Percentiles rank a stretch among this genome's conserved stretches.
Evolutionary conservation across 2,113 vertebrate species (phyloP).

Genomic region (Manacus vitellinus): DNA sequence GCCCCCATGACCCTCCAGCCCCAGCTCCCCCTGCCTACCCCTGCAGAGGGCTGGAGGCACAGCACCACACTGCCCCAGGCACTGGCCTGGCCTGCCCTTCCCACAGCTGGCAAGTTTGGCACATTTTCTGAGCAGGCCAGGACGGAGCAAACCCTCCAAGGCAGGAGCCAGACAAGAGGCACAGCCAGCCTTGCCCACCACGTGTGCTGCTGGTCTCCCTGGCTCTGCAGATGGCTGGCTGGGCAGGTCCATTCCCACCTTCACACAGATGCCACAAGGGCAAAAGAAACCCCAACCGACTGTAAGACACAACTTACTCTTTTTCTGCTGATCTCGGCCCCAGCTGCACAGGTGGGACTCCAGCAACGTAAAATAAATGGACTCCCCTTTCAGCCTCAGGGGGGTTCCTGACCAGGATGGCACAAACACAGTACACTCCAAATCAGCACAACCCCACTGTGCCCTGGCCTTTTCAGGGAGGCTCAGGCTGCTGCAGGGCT

Average conservation of each 20-base stretch:
- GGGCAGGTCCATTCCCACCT: background rate
- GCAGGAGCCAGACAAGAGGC: background rate
- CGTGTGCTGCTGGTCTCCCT: background rate
- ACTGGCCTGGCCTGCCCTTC: background rate
- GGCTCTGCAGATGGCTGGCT: rapidly evolving
- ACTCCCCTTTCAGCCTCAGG: rapidly evolving
- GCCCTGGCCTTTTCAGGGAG: background rate
- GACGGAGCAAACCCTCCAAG: background rate
- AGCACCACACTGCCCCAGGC: background rate
- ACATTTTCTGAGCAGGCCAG: background rate
- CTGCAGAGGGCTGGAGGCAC: background rate
- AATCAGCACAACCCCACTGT: rapidly evolving
- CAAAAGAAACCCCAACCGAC: background rate
- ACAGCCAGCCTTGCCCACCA: background rate
- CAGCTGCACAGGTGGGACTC: background rate
- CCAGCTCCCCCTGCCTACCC: background rate
- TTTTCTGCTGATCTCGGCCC: background rate
- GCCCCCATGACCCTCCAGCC: background rate
- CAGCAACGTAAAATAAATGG: rapidly evolving
- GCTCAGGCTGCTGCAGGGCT: background rate
- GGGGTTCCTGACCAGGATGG: rapidly evolving
- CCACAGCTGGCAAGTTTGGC: rapidly evolving
- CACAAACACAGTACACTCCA: rapidly evolving
- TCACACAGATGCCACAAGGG: background rate
- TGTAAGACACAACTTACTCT: background rate